Conservation (phyloP, 2,888 invertebrate genomes). For the Chymomyza procnemis region DNA sequence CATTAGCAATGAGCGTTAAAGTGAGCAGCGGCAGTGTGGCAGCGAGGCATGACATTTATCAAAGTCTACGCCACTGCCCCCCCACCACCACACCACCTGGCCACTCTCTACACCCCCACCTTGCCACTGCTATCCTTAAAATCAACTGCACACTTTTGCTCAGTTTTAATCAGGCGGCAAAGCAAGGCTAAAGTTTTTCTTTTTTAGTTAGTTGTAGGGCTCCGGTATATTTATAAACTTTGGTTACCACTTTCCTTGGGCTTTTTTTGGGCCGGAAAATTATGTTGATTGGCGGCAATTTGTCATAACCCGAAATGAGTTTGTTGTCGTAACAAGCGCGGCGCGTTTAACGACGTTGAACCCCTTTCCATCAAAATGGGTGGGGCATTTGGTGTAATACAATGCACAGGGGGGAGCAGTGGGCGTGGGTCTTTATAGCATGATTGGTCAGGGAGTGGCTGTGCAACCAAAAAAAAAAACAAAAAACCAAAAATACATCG, state of each 20-base stretch:
- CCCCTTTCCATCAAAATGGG: conserved; percentile 9
- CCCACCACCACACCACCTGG: not conserved
- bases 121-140: not conserved
- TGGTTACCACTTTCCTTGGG: conserved; percentile 42
- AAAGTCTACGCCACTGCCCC: conserved; percentile 6
- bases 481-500: conserved; percentile 60
- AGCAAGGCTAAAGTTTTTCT: conserved; percentile 5
- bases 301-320: conserved; percentile 73
- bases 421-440: conserved; percentile 3
- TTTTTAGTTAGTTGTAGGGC: conserved; percentile 4
- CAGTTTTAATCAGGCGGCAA: conserved; percentile 49
- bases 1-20: conserved; percentile 70
- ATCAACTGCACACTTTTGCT: conserved; percentile 9
- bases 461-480: not conserved
- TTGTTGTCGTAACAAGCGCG: conserved; percentile 74
- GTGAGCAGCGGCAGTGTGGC: conserved; percentile 67
- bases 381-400: too few relatives aligned
- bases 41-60: conserved; percentile 67
- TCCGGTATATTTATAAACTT: conserved; percentile 6
- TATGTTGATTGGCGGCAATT: conserved; percentile 74
- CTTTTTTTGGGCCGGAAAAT: conserved; percentile 58
- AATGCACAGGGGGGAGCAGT: not conserved
- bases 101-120: not conserved
- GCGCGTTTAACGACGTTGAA: conserved; percentile 29
- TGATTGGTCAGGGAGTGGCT: not conserved